phyloP scores from a whole-genome alignment of 2,888 invertebrate species.

The Pterobdella sp. region DNA sequence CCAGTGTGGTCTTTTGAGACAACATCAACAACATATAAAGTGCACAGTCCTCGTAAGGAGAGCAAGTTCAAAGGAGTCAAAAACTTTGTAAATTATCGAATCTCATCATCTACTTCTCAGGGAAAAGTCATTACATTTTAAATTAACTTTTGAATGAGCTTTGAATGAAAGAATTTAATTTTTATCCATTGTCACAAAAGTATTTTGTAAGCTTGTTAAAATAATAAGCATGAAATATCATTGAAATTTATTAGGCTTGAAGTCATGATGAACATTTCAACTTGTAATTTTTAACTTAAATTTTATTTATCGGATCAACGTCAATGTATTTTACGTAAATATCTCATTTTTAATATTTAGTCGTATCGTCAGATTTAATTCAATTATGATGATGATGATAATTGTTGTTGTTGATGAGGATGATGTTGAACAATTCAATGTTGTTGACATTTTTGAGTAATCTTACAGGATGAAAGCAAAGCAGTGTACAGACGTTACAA shows the following conservation, averaged over 20 bases:
- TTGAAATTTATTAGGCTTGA: no score
- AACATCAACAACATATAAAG: slow-evolving; percentile 71
- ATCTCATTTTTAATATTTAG: no score
- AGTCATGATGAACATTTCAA: neutral
- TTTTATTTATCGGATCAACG: no score
- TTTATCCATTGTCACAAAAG: no score
- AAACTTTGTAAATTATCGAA: slow-evolving; percentile 90
- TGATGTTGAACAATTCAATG: neutral
- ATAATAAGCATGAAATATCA: no score
- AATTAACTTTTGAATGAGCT: no score
- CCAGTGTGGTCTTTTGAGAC: slow-evolving; percentile 68
- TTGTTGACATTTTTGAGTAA: neutral
- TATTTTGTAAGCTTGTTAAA: no score
- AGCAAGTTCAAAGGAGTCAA: slow-evolving; percentile 93
- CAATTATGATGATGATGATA: neutral
- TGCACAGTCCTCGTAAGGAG: slow-evolving; percentile 92
- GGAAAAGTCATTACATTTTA: neutral
- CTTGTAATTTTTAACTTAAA: neutral
- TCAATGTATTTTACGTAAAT: no score
- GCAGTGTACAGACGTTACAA: slow-evolving; percentile 83
- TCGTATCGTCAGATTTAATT: no score
- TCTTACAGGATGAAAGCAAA: slow-evolving; percentile 69
- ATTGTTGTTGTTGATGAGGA: neutral
- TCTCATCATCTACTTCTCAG: slow-evolving; percentile 57
- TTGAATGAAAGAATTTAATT: no score